Evolutionary conservation across 2,113 vertebrate genomes (phyloP).

Genomic region (Cricetomys ansorgei): DNA sequence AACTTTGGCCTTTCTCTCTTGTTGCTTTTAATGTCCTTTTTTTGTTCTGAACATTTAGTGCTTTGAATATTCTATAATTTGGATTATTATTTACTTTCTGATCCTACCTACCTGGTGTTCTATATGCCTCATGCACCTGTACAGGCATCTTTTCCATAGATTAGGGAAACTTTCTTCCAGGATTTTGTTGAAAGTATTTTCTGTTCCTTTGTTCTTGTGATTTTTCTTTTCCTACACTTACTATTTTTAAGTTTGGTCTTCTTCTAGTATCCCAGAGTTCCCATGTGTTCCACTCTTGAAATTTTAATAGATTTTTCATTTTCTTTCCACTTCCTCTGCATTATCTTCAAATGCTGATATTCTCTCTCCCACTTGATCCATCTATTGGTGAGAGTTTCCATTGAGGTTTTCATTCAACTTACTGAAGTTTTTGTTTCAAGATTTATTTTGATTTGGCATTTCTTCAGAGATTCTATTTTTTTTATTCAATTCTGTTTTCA

Average conservation of each 20-base stretch:
- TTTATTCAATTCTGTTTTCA: background rate
- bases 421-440: background rate
- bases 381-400: background rate
- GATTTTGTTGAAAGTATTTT: background rate
- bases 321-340: background rate
- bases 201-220: background rate
- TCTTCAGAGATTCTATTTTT: background rate
- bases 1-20: background rate
- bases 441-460: background rate
- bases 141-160: background rate
- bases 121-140: background rate
- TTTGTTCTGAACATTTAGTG: background rate
- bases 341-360: background rate
- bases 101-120: background rate
- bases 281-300: background rate
- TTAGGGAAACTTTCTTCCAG: background rate
- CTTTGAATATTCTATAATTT: background rate
- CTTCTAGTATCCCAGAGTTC: background rate
- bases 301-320: background rate
- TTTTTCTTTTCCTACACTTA: background rate
- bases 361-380: background rate
- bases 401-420: background rate
- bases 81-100: background rate
- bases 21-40: background rate
- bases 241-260: background rate